Percentiles rank a stretch among this genome's conserved stretches.
phyloP scores from a whole-genome alignment of 2,888 invertebrate species.

The Sesamia inferens region DNA sequence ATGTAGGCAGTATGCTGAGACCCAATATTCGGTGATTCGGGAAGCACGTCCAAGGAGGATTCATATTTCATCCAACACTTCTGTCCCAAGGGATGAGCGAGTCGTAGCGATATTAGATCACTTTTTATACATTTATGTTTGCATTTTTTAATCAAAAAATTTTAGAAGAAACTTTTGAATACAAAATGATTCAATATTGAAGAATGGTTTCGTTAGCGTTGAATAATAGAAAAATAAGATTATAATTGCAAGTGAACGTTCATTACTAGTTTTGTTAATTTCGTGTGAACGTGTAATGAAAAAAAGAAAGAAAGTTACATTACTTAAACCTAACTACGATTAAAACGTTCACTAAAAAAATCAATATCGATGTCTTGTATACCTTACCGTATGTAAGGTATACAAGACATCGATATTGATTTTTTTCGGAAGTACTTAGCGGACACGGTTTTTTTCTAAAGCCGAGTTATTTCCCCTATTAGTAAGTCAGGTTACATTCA shows the following conservation, averaged over 20 bases:
- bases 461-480: too few relatives aligned
- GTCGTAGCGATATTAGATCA: neutral
- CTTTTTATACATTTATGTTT: neutral
- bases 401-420: too few relatives aligned
- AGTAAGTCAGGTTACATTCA: too few relatives aligned
- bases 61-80: conserved; percentile 75
- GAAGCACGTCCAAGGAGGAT: conserved; percentile 72
- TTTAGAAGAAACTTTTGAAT: too few relatives aligned
- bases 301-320: neutral
- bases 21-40: conserved; percentile 77
- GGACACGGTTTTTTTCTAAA: too few relatives aligned
- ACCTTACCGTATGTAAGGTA: too few relatives aligned
- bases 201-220: neutral
- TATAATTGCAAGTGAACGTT: neutral
- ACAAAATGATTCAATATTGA: neutral
- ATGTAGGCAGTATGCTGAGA: conserved; percentile 74
- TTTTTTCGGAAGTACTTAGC: too few relatives aligned
- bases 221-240: too few relatives aligned
- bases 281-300: neutral
- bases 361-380: too few relatives aligned
- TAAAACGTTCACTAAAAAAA: too few relatives aligned
- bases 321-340: neutral
- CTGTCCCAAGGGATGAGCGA: conserved; percentile 67
- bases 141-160: too few relatives aligned
- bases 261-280: too few relatives aligned